These are phyloP conservation scores for human DNA, from an alignment of 2,113 vertebrate species.

Conservation along the genomic window DNA sequence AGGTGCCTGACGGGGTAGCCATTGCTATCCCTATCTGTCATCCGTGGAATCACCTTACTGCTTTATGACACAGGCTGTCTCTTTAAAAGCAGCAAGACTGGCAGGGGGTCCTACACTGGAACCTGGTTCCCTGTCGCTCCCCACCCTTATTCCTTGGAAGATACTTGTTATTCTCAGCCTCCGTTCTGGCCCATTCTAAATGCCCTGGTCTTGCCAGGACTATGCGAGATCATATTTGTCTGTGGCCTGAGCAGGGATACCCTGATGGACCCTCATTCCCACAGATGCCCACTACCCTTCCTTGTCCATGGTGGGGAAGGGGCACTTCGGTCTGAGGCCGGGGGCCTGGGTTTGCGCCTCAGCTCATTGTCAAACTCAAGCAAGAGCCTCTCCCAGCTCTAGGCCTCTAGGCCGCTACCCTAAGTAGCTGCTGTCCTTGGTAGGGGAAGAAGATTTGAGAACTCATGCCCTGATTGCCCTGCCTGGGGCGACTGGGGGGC, in stretches of 20 bases:
- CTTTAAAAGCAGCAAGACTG: not conserved
- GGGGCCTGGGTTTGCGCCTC: not conserved
- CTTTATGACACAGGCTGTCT: not conserved
- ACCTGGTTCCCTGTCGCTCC: fast-evolving
- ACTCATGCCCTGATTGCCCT: too few relatives aligned
- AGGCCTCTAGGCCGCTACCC: not conserved
- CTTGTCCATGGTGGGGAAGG: not conserved
- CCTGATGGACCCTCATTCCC: fast-evolving
- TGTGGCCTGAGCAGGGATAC: too few relatives aligned
- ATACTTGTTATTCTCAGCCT: not conserved
- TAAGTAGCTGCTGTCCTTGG: too few relatives aligned
- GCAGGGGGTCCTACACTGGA: not conserved
- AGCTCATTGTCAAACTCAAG: not conserved
- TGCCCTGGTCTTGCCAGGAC: not conserved
- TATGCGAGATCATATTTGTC: not conserved
- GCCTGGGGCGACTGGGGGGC: too few relatives aligned
- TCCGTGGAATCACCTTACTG: not conserved
- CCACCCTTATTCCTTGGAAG: not conserved
- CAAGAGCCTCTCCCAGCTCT: not conserved
- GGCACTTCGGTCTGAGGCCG: not conserved
- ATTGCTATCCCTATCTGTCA: fast-evolving
- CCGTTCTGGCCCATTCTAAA: not conserved
- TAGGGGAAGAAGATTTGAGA: too few relatives aligned
- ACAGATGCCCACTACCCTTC: not conserved
- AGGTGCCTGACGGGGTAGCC: too few relatives aligned